Evolutionary conservation across 2,113 vertebrate species (phyloP).

Genomic region (Rhineura floridana): DNA sequence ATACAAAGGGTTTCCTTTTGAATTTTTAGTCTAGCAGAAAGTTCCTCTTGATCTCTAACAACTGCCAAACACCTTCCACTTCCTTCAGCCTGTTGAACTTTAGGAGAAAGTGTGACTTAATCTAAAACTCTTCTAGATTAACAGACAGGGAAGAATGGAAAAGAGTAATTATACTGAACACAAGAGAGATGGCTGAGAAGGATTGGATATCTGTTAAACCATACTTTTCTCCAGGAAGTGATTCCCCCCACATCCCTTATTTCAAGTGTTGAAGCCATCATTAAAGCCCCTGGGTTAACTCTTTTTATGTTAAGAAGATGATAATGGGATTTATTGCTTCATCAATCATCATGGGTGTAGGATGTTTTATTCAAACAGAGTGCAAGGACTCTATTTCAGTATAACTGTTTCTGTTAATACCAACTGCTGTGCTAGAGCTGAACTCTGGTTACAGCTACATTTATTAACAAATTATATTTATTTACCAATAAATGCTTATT

Average conservation of each 20-base stretch:
- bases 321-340: neutral
- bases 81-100: neutral
- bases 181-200: neutral
- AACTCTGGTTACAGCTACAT: neutral
- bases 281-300: neutral
- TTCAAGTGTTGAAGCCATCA: neutral
- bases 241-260: neutral
- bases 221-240: neutral
- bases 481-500: neutral
- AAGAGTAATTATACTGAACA: neutral
- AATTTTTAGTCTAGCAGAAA: neutral
- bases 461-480: neutral
- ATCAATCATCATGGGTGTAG: neutral
- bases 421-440: neutral
- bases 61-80: slow-evolving; percentile 9
- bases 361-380: slow-evolving; percentile 1
- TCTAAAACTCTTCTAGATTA: neutral
- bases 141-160: neutral
- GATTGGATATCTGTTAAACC: neutral
- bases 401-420: neutral
- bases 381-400: slow-evolving; percentile 12
- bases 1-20: neutral
- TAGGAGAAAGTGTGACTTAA: slow-evolving; percentile 26
- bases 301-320: slow-evolving; percentile 1
- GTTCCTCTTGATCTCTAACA: slow-evolving; percentile 1